Base-by-base conservation (phyloP, 2,888 invertebrate genomes). In the Lapara coniferarum region DNA sequence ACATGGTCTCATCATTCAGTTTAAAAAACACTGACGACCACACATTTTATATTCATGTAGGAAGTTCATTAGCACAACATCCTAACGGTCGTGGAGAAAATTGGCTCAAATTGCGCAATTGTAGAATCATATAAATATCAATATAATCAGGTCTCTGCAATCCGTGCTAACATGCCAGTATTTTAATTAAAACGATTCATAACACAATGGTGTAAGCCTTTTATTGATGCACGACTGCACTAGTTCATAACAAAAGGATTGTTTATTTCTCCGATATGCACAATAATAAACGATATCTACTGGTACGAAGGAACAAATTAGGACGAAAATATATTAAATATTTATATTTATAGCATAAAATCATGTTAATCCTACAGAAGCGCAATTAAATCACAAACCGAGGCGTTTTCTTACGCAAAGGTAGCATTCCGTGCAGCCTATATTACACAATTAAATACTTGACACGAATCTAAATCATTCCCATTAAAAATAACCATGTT, bases 61-160 rank as follows among this genome's bases (percentile, higher is more conserved):
- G 63, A 44, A 59, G 49, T 63, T 63, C 63, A 63, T 63, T 63
- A 63, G 46, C 46, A 19, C 63, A 69, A 69, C 25, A 19, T 69
- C 63, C 63, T 52, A 53, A 59, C 44, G 30, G 19, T n/a, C 59
- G 19, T 59, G 68, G 37, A 19, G 30, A 59, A 52, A 59, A 68
- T 59, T 59, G 58, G 49, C 70, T 71, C 66, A 75, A 82, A 77
- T 82, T 82, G 75, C 72, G 72, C 72, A 82, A 79, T 78, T 80
- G 77, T 69, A 73, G 69, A 71, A 69, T 71, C 75, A 75, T 81
- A 83, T 85, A 82, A 81, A 83, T 82, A 80, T 79, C 80, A 83
- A 84, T 81, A 70, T 74, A 73, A 71, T 71, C 68, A n/a, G 16
- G 37, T 72, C 70, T 68, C 68, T 63, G 66, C 63, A 69, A 55